Base-by-base conservation (phyloP, 2,888 invertebrate species). In the Chaitophorus viminalis region DNA sequence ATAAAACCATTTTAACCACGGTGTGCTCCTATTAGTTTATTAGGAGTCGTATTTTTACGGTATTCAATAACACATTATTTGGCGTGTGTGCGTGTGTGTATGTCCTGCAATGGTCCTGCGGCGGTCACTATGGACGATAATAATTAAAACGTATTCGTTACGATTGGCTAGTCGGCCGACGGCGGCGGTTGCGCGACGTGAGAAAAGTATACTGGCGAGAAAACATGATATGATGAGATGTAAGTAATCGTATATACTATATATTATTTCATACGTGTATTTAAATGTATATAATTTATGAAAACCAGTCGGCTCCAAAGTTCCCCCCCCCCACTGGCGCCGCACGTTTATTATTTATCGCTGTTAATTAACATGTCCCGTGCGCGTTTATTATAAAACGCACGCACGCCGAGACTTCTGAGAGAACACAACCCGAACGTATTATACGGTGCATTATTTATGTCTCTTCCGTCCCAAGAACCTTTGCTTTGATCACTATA, bases 91-190 rank as follows among this genome's bases (percentile, higher is more conserved):
- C 33, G 33, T 11, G 46, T 14, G 46, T 14, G 46, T 46, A 14
- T 46, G 46, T 46, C 46, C 46, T 46, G 46, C 46, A 46, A 46
- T 46, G 46, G 14, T 46, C 46, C 46, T 46, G 33, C 72, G 72
- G 72, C 33, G 21, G 18, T 21, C 6, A 21, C 33, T 18, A 17
- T 1, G 21, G 33, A 65, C 36, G 36, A 14, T n/a, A n/a, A 81
- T 81, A 81, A 81, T 81, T 81, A 81, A 81, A 81, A 81, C 65
- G 68, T 68, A 81, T 68, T 39, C 77, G 33, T 77, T 78, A 78
- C 78, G 78, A 60, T 36, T 60, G 39, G n/a, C 36, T 11, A 9
- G 33, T 74, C 60, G 82, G 82, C 82, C 52, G 46, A 31, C 54
- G 52, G 29, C 72, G 82, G 46, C 68, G 46, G 74, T 46, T 29